Conservation (phyloP, 2,888 invertebrate species). For the Beris morrisii region DNA sequence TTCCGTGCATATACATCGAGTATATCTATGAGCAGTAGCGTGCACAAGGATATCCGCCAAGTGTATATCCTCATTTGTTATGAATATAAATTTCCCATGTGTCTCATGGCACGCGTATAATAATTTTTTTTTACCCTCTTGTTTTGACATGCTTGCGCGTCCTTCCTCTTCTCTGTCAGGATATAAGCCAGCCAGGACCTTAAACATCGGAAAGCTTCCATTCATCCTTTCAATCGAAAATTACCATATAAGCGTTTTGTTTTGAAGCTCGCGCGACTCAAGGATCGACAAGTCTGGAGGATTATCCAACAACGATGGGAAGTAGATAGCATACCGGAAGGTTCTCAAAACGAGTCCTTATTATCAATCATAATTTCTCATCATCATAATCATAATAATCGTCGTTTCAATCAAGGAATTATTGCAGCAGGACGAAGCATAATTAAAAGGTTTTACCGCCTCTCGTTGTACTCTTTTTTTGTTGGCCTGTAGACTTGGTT, state of each 20-base stretch:
- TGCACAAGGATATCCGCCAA: constrained; percentile 17
- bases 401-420: constrained; percentile 29
- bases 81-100: constrained; percentile 46
- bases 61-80: constrained; percentile 41
- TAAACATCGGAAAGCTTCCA: background rate
- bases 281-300: constrained; percentile 10
- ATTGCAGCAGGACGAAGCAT: constrained; percentile 23
- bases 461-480: background rate
- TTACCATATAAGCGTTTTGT: constrained; percentile 29
- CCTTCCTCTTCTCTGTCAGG: background rate
- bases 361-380: constrained; percentile 30
- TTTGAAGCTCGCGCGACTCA: constrained; percentile 9
- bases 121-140: constrained; percentile 13
- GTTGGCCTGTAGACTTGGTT: background rate
- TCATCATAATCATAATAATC: constrained; percentile 30
- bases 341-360: constrained; percentile 16
- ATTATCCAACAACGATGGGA: constrained; percentile 11
- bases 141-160: constrained; percentile 1
- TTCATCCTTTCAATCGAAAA: constrained; percentile 18
- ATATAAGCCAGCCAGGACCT: constrained; percentile 5
- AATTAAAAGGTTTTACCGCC: background rate
- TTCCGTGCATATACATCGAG: background rate
- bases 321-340: background rate
- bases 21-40: constrained; percentile 8
- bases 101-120: constrained; percentile 30